Conservation (phyloP, 2,797 vertebrate species). For the Adrianichthys oophorus region DNA sequence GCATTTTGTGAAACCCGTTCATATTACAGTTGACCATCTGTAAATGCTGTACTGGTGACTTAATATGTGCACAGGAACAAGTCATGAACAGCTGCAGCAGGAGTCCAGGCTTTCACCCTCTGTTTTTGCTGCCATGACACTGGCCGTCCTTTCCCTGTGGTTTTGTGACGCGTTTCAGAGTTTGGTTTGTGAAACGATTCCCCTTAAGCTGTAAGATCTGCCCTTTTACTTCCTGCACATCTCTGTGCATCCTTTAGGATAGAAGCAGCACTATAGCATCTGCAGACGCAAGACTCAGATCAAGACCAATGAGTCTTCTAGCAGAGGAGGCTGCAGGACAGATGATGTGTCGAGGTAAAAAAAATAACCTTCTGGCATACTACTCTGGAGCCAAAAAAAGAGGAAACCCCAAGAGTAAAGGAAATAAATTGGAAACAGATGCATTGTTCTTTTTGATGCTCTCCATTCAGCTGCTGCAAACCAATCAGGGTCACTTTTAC, state of each 20-base stretch:
- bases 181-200: slow-evolving; percentile 49
- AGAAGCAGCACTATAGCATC: slow-evolving; percentile 61
- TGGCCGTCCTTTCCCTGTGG: slow-evolving; percentile 41
- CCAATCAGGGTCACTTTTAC: slow-evolving; percentile 35
- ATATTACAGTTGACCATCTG: too few species aligned
- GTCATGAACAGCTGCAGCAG: slow-evolving; percentile 42
- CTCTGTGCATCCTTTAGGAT: slow-evolving; percentile 36
- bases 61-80: slow-evolving; percentile 53
- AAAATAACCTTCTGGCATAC: slow-evolving; percentile 56
- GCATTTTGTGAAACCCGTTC: too few species aligned
- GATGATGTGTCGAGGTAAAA: slow-evolving; percentile 55
- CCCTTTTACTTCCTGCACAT: not conserved
- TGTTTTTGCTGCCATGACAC: slow-evolving; percentile 69
- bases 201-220: slow-evolving; percentile 16
- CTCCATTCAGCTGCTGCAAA: slow-evolving; percentile 39
- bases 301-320: slow-evolving; percentile 51
- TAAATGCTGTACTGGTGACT: slow-evolving; percentile 29
- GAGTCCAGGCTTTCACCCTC: slow-evolving; percentile 43
- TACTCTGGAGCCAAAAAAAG: slow-evolving; percentile 20
- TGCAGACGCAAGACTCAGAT: slow-evolving; percentile 37
- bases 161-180: slow-evolving; percentile 48
- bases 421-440: slow-evolving; percentile 12
- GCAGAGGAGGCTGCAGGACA: slow-evolving; percentile 33
- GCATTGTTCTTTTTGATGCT: slow-evolving; percentile 28
- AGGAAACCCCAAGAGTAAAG: slow-evolving; percentile 18